A percentile compares a stretch with the other conserved stretches of the same genome.
Conservation (phyloP, 2,797 vertebrate genomes). For the Alosa sapidissima region DNA sequence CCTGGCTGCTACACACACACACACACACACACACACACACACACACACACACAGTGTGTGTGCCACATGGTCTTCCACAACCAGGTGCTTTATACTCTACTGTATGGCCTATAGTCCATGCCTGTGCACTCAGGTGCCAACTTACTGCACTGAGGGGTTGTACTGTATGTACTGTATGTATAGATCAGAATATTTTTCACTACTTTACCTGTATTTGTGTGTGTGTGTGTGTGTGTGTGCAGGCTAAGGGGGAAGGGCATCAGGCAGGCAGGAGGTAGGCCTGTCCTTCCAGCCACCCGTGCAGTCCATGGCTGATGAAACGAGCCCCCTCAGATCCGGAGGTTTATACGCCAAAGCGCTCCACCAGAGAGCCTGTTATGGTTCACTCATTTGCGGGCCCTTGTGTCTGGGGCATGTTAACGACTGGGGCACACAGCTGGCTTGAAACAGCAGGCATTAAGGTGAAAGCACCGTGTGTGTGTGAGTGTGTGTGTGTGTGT, state of each 20-base stretch:
- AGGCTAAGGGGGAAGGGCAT: not conserved
- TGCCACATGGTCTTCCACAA: not conserved
- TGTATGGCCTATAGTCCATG: not conserved
- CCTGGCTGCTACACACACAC: not conserved
- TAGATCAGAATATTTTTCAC: not conserved
- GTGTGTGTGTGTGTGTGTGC: conserved; percentile 18
- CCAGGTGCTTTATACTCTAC: not conserved
- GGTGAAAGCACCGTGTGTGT: conserved; percentile 28
- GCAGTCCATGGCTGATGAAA: not conserved
- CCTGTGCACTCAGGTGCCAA: not conserved
- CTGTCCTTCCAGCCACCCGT: not conserved
- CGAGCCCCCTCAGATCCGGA: not conserved
- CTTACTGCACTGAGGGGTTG: not conserved
- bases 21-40: not conserved
- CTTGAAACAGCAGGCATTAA: conserved; percentile 51
- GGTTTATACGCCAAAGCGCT: not conserved
- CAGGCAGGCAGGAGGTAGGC: not conserved
- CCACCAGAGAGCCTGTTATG: not conserved
- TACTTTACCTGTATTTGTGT: not conserved
- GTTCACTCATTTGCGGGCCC: not conserved
- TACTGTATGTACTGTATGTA: too few relatives aligned
- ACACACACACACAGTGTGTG: not conserved
- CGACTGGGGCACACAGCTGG: conserved; percentile 48
- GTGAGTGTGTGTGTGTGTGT: not conserved
- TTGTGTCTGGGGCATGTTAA: conserved; percentile 50